Evolutionary conservation across 2,113 vertebrate genomes (phyloP).

Genomic region (Gadus macrocephalus): DNA sequence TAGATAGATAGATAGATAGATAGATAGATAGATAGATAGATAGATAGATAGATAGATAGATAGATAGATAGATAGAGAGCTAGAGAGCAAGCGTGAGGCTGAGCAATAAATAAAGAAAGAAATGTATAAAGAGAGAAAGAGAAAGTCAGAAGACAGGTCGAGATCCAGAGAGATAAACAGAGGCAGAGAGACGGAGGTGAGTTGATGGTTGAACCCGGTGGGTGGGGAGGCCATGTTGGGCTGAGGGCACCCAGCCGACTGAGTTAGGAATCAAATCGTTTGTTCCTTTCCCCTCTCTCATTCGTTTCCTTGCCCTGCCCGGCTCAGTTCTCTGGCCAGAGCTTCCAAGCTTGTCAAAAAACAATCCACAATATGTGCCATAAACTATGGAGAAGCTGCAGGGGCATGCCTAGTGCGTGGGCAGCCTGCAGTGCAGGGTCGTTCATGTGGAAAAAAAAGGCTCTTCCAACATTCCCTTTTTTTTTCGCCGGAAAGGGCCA

Average conservation of each 20-base stretch:
- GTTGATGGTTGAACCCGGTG: slow-evolving; percentile 22
- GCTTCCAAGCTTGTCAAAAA: slow-evolving; percentile 52
- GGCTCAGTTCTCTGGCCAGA: slow-evolving; percentile 52
- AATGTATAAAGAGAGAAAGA: background rate
- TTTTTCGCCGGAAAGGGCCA: no score
- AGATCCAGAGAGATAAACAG: slow-evolving; percentile 1
- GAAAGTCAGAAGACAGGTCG: background rate
- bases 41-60: no score
- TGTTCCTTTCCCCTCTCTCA: slow-evolving; percentile 49
- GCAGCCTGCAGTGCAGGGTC: no score
- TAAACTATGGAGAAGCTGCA: slow-evolving; percentile 46
- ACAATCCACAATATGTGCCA: slow-evolving; percentile 53
- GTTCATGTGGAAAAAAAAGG: no score
- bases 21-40: background rate
- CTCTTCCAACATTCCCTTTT: no score
- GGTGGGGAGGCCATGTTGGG: slow-evolving; percentile 36
- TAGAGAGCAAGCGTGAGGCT: background rate
- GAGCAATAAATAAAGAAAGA: no score
- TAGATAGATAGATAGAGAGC: background rate
- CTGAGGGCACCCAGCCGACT: slow-evolving; percentile 45
- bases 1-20: no score
- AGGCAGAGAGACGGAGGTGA: no score
- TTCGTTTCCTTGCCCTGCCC: slow-evolving; percentile 48
- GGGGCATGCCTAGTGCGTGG: slow-evolving; percentile 23
- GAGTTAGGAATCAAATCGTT: slow-evolving; percentile 45